Base-by-base conservation (phyloP, 2,797 vertebrate species). In the Hypotaenidia philippensis region DNA sequence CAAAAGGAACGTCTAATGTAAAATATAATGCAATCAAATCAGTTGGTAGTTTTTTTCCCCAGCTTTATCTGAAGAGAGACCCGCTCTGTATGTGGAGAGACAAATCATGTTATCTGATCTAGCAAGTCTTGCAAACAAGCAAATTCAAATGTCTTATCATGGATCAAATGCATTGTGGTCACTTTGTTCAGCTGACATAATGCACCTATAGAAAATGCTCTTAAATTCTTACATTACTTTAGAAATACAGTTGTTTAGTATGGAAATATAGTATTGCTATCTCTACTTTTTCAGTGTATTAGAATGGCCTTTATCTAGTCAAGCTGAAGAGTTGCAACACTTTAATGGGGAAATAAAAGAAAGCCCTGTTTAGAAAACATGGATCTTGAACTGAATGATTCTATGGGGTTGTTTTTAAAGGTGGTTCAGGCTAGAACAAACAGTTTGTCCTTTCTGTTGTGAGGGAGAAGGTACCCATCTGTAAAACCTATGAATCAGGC, bases 21-120 rank as follows among this genome's bases (percentile, higher is more conserved):
- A 94, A 95, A 91, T 83, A 80, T 26, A 89, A 86, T 40, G 47
- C 70, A 92, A 65, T 61, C 44, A 40, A 94, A 86, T 87, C 47
- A 89, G 57, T 80, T 53, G 69, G 22, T 84, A 29, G 13, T 68
- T 74, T 85, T 64, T 47, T 29, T 31, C 3, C 29, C 34, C 52
- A 76, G 63, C 27, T 91, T 87, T 82, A 44, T 80, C 32, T 91
- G 47, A 71, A 80, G 38, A 57, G 60, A 90, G 44, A 22, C 22
- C 29, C 61, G 66, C 41, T 89, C 20, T 88, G n/a, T 86, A 13
- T 29, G 22, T 38, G 55, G 79, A 57, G 66, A 87, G 50, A 81
- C 29, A 75, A 59, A 81, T 47, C 34, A 31, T 38, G n/a, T 83
- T 93, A 88, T 86, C 76, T 91, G 55, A 55, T 70, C 36, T 36